These are phyloP conservation scores for Peromyscus aztecus DNA, from an alignment of 2,797 vertebrate genomes.

Conservation along the genomic window DNA sequence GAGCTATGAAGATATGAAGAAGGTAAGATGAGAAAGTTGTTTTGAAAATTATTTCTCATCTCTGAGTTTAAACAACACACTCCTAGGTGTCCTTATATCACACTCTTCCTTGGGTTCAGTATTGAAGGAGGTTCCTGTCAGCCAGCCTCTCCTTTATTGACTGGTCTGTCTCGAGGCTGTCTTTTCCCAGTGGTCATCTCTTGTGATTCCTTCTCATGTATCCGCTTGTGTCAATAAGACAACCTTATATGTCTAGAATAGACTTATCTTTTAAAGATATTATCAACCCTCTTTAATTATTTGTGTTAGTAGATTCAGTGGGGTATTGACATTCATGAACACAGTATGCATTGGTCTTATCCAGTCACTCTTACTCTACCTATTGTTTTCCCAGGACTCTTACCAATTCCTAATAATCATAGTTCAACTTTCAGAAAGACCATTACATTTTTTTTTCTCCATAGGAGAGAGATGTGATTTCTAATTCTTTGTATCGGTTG, in stretches of 20 bases:
- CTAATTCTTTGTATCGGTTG: background rate
- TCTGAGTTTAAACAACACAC: background rate
- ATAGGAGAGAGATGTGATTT: background rate
- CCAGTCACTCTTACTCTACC: background rate
- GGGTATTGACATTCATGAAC: background rate
- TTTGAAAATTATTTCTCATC: background rate
- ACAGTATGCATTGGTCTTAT: background rate
- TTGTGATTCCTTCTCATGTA: background rate
- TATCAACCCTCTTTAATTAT: no score
- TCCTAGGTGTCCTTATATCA: background rate
- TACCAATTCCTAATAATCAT: background rate
- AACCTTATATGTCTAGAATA: background rate
- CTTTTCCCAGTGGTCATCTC: background rate
- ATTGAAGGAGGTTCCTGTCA: background rate
- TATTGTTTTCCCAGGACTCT: background rate
- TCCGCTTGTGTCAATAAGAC: no score
- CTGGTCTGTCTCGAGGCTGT: no score
- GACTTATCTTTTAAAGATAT: background rate
- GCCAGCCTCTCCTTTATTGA: background rate
- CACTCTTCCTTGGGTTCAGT: no score
- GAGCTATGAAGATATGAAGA: slow-evolving; percentile 88
- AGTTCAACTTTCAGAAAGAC: background rate
- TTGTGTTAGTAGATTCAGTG: background rate
- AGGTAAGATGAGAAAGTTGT: slow-evolving; percentile 79
- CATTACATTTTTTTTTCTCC: background rate